phyloP scores from a whole-genome alignment of 2,113 vertebrate species.

The Oryzias celebensis region DNA sequence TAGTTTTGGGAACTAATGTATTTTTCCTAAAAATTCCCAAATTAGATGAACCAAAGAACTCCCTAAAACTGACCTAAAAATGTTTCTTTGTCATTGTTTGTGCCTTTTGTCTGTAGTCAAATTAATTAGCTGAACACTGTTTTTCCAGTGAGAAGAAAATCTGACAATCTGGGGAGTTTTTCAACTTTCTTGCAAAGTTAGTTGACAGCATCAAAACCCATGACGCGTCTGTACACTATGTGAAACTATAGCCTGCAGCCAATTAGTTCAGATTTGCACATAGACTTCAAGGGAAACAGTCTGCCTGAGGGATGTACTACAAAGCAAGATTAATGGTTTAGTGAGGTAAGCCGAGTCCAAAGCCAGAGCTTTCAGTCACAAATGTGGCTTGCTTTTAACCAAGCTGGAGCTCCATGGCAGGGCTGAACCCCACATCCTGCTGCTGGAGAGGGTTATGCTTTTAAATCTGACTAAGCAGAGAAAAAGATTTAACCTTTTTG shows the following conservation, averaged over 20 bases:
- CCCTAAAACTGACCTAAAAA: background rate
- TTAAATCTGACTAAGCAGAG: background rate
- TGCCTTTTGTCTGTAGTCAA: slow-evolving; percentile 4
- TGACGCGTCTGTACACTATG: slow-evolving; percentile 13
- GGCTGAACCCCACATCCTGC: background rate
- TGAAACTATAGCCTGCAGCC: slow-evolving; percentile 29
- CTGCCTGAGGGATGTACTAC: slow-evolving; percentile 6
- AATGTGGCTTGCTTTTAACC: slow-evolving; percentile 17
- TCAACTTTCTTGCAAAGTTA: slow-evolving; percentile 7
- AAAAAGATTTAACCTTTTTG: background rate
- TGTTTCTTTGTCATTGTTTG: background rate
- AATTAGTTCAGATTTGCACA: slow-evolving; percentile 17
- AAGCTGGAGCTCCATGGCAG: background rate
- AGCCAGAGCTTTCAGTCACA: slow-evolving; percentile 12
- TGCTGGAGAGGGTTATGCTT: background rate
- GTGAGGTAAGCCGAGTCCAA: slow-evolving; percentile 1
- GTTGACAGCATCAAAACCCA: slow-evolving; percentile 9
- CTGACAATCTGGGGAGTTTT: slow-evolving; percentile 12
- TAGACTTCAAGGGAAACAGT: slow-evolving; percentile 19
- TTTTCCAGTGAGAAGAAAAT: slow-evolving; percentile 6
- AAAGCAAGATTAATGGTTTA: slow-evolving; percentile 18
- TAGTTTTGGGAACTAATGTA: background rate
- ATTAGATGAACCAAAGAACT: slow-evolving; percentile 3
- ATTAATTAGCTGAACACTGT: slow-evolving; percentile 10
- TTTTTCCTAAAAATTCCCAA: no score